Percentiles rank a stretch among this genome's conserved stretches.
Conservation (phyloP, 2,797 vertebrate species). For the Sebastes steindachneri region DNA sequence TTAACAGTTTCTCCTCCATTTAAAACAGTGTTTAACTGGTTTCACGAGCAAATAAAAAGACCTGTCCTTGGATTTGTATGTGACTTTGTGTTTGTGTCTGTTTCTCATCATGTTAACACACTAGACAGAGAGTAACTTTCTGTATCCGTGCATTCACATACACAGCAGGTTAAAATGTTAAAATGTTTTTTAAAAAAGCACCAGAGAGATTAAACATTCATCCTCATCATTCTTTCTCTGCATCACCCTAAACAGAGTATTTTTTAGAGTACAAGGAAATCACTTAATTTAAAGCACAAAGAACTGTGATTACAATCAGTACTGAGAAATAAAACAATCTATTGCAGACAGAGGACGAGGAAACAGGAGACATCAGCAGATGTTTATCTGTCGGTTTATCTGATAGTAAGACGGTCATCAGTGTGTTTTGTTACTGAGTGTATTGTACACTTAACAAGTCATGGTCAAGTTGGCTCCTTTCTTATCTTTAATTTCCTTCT, state of each 20-base stretch:
- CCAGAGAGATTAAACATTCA: background rate
- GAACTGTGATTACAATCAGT: background rate
- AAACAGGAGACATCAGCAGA: background rate
- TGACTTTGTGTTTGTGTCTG: conserved; percentile 32
- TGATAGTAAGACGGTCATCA: background rate
- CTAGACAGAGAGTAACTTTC: background rate
- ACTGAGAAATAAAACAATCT: background rate
- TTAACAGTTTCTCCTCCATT: conserved; percentile 67
- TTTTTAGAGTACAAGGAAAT: background rate
- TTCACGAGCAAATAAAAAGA: conserved; percentile 73
- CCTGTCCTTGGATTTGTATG: conserved; percentile 64
- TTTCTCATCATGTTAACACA: conserved; percentile 11
- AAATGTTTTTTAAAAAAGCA: background rate
- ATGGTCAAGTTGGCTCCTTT: background rate
- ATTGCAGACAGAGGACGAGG: background rate
- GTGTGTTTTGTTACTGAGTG: background rate
- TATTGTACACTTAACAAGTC: background rate
- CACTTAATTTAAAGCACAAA: background rate
- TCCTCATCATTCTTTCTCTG: background rate
- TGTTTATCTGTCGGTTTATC: background rate
- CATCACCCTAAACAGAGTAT: background rate
- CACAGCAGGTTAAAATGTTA: background rate
- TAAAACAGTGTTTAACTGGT: conserved; percentile 65
- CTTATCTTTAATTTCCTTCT: background rate
- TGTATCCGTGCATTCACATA: background rate